phyloP scores from a whole-genome alignment of 2,888 invertebrate genomes.

The Dynastes maya region DNA sequence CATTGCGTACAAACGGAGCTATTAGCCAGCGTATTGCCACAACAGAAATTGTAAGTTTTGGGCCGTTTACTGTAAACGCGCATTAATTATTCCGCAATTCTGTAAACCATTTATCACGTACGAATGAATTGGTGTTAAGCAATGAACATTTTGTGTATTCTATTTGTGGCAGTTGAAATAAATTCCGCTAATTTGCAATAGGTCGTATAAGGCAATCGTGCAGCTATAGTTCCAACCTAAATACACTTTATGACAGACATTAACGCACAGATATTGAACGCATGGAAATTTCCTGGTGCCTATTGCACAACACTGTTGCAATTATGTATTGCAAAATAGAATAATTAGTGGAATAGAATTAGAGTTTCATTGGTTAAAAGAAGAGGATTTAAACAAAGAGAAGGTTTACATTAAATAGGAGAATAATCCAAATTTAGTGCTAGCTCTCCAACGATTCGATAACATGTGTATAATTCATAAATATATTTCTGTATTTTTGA shows the following conservation, averaged over 20 bases:
- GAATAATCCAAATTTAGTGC: too few relatives aligned
- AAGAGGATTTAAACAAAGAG: too few relatives aligned
- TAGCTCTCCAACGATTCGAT: background rate
- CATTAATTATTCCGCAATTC: slow-evolving; percentile 17
- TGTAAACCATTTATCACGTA: slow-evolving; percentile 16
- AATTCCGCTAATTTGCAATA: slow-evolving; percentile 26
- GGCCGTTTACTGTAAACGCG: background rate
- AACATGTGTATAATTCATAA: too few relatives aligned
- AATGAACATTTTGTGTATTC: slow-evolving; percentile 27
- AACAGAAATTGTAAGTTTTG: background rate
- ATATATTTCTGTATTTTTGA: background rate
- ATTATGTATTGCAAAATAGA: too few relatives aligned
- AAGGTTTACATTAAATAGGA: too few relatives aligned
- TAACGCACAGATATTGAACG: slow-evolving; percentile 9
- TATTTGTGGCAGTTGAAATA: slow-evolving; percentile 23
- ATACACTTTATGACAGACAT: slow-evolving; percentile 28
- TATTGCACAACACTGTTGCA: background rate
- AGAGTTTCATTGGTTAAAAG: too few relatives aligned
- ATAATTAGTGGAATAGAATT: too few relatives aligned
- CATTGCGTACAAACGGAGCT: too few relatives aligned
- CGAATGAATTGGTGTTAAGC: slow-evolving; percentile 16
- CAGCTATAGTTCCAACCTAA: slow-evolving; percentile 17
- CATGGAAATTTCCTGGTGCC: background rate
- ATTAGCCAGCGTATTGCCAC: too few relatives aligned
- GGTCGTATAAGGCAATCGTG: slow-evolving; percentile 2